These are phyloP conservation scores for Garrulus glandarius DNA, from an alignment of 2,797 vertebrate genomes.

Conservation along the genomic window DNA sequence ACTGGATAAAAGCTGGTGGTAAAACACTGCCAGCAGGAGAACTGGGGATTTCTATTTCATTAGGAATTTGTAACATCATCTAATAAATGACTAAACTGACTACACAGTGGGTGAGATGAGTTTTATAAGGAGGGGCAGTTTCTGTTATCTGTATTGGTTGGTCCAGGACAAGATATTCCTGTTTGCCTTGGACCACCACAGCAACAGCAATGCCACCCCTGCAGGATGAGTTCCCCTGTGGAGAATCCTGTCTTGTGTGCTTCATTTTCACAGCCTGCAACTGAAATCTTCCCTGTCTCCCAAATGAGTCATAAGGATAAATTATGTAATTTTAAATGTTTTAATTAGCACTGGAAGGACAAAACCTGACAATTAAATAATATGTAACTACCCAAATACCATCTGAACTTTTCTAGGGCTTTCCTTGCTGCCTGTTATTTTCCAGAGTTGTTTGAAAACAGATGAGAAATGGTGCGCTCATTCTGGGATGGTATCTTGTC, in stretches of 20 bases:
- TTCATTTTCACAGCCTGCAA: background rate
- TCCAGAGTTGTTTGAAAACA: background rate
- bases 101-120: background rate
- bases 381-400: background rate
- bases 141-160: background rate
- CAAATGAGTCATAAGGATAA: conserved; percentile 15
- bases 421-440: background rate
- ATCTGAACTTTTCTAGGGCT: background rate
- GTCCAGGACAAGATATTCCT: background rate
- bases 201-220: background rate
- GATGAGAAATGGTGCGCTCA: background rate
- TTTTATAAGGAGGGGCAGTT: background rate
- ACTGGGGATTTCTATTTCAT: background rate
- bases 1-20: background rate
- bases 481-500: background rate
- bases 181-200: background rate
- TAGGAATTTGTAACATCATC: background rate
- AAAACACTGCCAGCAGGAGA: background rate
- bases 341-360: conserved; percentile 25
- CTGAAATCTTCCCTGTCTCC: background rate
- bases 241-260: background rate
- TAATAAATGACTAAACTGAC: background rate
- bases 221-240: background rate
- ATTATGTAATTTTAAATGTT: conserved; percentile 10
- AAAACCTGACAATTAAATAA: background rate